A percentile compares a stretch with the other conserved stretches of the same genome.
These are phyloP conservation scores for Tanytarsus gracilentus DNA, from an alignment of 2,888 invertebrate species.

Conservation along the genomic window DNA sequence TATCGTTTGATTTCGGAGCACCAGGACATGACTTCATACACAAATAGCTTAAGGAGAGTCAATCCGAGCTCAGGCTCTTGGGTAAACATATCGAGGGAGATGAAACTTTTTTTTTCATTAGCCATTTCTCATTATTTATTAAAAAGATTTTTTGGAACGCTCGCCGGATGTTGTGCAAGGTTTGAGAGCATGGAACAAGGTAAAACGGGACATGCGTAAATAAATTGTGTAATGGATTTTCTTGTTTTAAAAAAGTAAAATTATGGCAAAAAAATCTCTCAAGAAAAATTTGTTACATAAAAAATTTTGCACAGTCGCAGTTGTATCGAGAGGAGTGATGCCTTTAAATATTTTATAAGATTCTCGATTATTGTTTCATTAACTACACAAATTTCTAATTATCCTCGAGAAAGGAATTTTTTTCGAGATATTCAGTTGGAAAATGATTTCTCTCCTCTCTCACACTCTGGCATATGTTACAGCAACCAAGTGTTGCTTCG, in stretches of 20 bases:
- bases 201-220: neutral
- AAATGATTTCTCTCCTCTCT: too few relatives aligned
- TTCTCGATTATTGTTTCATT: too few relatives aligned
- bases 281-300: neutral
- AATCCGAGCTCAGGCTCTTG: too few relatives aligned
- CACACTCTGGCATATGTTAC: neutral
- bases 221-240: neutral
- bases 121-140: conserved; percentile 13
- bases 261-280: neutral
- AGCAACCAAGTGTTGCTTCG: conserved; percentile 9
- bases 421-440: too few relatives aligned
- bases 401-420: too few relatives aligned
- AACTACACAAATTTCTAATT: neutral
- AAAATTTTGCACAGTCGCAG: conserved; percentile 10
- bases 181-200: neutral
- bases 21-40: neutral
- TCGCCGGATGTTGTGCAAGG: neutral
- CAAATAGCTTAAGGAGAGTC: too few relatives aligned
- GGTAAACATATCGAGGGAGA: too few relatives aligned
- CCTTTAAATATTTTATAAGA: neutral
- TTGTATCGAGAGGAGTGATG: neutral
- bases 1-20: neutral
- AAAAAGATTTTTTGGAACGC: neutral
- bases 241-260: too few relatives aligned
- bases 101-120: too few relatives aligned